phyloP scores from a whole-genome alignment of 2,113 vertebrate genomes.

The Sciurus niger region DNA sequence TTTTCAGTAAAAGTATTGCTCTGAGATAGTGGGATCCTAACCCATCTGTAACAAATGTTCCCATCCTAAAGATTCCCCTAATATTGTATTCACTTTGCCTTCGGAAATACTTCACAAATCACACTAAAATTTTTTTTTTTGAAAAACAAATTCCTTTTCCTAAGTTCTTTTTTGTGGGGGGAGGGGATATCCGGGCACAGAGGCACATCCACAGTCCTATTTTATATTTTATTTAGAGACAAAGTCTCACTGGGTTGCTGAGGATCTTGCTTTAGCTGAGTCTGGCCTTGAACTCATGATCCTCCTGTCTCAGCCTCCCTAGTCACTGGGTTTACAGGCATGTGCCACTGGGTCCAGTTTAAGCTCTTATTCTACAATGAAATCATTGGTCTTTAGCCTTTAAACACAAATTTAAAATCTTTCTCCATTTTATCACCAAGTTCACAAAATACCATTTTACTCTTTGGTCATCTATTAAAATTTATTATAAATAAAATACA shows the following conservation, averaged over 20 bases:
- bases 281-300: too few species aligned
- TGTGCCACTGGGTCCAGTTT: too few species aligned
- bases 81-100: background rate
- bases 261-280: too few species aligned
- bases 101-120: background rate
- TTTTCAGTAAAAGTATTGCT: background rate
- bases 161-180: background rate
- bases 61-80: too few species aligned
- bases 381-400: background rate
- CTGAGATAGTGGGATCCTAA: background rate
- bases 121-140: conserved; percentile 5
- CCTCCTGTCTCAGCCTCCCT: too few species aligned
- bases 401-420: background rate
- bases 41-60: background rate
- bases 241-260: too few species aligned
- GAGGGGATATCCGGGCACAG: too few species aligned
- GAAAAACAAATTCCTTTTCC: background rate
- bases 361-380: background rate
- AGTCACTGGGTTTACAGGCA: too few species aligned
- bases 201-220: too few species aligned
- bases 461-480: background rate
- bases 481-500: conserved; percentile 42
- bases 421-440: background rate
- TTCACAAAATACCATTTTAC: background rate
- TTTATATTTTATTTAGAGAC: too few species aligned